Evolutionary conservation across 2,797 vertebrate species (phyloP), one percentile per base, ranked within the genome.

Genomic region (Hemibagrus guttatus): DNA sequence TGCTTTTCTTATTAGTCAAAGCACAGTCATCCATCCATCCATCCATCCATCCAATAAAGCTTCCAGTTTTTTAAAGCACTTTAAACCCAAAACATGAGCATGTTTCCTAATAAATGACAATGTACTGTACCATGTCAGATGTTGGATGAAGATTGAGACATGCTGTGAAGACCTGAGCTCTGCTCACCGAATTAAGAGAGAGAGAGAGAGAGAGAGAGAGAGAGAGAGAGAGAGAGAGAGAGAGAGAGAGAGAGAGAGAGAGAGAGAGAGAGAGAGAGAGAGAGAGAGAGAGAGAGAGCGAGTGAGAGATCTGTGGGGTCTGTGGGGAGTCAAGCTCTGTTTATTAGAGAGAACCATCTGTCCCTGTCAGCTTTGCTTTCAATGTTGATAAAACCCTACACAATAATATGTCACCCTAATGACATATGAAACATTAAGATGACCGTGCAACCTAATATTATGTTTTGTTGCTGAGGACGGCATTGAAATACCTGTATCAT

Each of bases 351-450:
- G 90, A 76, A 90, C 94, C 94, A 94, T 93, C 94, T 95, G 94
- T 91, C 91, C 90, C 90, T 92, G 92, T 95, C 93, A 94, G 88
- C 90, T 90, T 91, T 93, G 91, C 90, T 88, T 92, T 92, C 91
- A 92, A 94, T 90, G 93, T 91, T 91, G 88, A 84, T 91, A 85
- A 86, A 84, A 72, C n/a, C 31, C 56, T 39, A 61, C 58, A 61
- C 58, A 46, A 8, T 63, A 63, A 80, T 61, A 63, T 21, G 5
- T 72, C 35, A 69, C 5, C 46, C 26, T 74, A 72, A 56, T 39
- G 0, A 46, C 39, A 81, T 19, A 9, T 81, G 35, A 42, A 56
- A 76, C 49, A 76, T 28, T 54, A 31, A 19, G 49, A 56, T 54
- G 31, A 59, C 56, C 1, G 17, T 26, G 16, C 31, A 35, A 16